Conservation (phyloP, 2,113 vertebrate genomes). For the Dipodomys spectabilis region DNA sequence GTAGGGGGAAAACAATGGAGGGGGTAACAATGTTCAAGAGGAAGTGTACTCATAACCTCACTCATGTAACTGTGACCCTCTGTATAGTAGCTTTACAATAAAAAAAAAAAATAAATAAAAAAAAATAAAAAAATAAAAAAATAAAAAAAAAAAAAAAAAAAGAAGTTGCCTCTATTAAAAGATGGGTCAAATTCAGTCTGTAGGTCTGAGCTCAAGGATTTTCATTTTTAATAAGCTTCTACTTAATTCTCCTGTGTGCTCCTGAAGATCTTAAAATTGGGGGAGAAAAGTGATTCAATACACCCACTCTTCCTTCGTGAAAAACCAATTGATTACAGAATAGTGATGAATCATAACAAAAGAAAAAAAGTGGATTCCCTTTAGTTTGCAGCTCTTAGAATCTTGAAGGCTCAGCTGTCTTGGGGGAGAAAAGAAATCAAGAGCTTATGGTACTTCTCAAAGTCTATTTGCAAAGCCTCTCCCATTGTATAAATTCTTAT, state of each 20-base stretch:
- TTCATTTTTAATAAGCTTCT: constrained; percentile 38
- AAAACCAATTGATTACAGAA: constrained; percentile 23
- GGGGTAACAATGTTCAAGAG: too few relatives aligned
- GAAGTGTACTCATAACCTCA: too few relatives aligned
- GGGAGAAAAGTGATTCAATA: constrained; percentile 12
- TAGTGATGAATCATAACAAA: background rate
- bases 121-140: too few relatives aligned
- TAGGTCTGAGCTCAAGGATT: background rate
- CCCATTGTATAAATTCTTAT: background rate
- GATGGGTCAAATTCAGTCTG: background rate
- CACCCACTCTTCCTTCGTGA: background rate
- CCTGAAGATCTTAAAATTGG: constrained; percentile 23
- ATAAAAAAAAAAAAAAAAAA: too few relatives aligned
- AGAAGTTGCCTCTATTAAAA: background rate
- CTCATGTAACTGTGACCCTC: too few relatives aligned
- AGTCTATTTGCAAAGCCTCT: constrained; percentile 37
- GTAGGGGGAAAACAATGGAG: too few relatives aligned
- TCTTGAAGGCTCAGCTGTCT: background rate
- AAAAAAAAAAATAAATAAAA: too few relatives aligned
- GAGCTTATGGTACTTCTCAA: background rate
- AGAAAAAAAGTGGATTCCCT: constrained; percentile 9
- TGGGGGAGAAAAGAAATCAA: background rate
- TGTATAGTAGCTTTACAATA: too few relatives aligned
- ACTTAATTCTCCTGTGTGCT: background rate
- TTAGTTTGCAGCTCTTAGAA: constrained; percentile 11